Evolutionary conservation across 2,797 vertebrate genomes (phyloP), one percentile per base, ranked within the genome.

Genomic region (Rhynchotus rufescens): DNA sequence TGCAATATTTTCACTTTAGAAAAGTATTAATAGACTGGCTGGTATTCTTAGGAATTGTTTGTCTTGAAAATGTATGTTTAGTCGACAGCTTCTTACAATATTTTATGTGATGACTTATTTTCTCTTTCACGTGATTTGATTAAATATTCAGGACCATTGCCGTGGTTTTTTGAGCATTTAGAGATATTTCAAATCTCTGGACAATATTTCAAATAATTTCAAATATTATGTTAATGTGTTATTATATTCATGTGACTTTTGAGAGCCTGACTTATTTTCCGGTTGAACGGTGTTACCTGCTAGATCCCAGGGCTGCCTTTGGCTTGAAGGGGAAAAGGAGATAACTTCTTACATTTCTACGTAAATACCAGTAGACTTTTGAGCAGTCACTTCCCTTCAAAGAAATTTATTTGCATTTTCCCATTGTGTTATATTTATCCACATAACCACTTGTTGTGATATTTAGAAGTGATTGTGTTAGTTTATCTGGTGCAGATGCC

Each of bases 41-140:
- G 17, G 12, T 45, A 15, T 7, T 73, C 26, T 42, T 15, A 16
- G 26, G 9, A 56, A 56, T 56, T n/a, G 28, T n/a, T 56, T 56
- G 8, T 28, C 22, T 32, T 42, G 32, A 47, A 77, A 67, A 47
- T 20, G 7, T 32, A 6, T 32, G 19, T 40, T 80, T 47, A 28
- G 10, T 36, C 15, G 23, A 2, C 10, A 36, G 28, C 14, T 40
- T 51, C n/a, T 74, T 49, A 34, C 34, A 28, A 2, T 47, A 7
- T 11, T 34, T 36, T n/a, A 5, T 14, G 12, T 81, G 62, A 38
- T n/a, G 65, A 28, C 61, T 79, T 52, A 0, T 75, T 88, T 81
- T 64, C 59, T 68, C 10, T 44, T 34, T 22, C 15, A 21, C 0
- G 2, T 4, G 4, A 19, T 20, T 61, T 4, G 4, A 19, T 20